Conservation (phyloP, 2,797 vertebrate genomes). For the Anas capensis region DNA sequence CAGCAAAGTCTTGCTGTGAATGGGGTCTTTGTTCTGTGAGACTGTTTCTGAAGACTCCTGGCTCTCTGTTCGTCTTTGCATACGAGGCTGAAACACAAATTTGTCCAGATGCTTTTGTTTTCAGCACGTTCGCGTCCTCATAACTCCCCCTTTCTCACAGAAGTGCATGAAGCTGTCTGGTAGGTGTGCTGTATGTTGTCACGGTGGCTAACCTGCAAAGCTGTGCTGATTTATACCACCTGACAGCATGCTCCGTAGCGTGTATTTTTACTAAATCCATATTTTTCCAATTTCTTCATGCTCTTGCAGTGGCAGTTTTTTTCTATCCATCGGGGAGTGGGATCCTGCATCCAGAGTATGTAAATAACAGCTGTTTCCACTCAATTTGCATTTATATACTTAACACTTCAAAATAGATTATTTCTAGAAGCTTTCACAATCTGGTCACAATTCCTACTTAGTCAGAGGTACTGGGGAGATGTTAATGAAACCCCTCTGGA, state of each 20-base stretch:
- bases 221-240: neutral
- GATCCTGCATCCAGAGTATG: neutral
- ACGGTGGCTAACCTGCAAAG: neutral
- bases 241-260: neutral
- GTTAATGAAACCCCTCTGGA: conserved; percentile 38
- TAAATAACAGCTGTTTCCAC: conserved; percentile 53
- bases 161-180: neutral
- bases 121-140: neutral
- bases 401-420: conserved; percentile 9
- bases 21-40: conserved; percentile 2
- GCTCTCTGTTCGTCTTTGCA: neutral
- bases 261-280: neutral
- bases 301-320: neutral
- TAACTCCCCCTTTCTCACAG: neutral
- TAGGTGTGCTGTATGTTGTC: neutral
- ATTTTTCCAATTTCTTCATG: neutral
- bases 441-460: conserved; percentile 22
- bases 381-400: conserved; percentile 36
- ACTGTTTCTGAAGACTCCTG: neutral
- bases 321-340: neutral
- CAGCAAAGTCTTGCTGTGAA: conserved; percentile 24
- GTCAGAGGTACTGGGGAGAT: neutral
- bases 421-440: conserved; percentile 41
- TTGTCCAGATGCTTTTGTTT: conserved; percentile 2
- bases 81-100: neutral